phyloP scores from a whole-genome alignment of 1,140 invertebrate genomes.

The Pentalonia nigronervosa region DNA sequence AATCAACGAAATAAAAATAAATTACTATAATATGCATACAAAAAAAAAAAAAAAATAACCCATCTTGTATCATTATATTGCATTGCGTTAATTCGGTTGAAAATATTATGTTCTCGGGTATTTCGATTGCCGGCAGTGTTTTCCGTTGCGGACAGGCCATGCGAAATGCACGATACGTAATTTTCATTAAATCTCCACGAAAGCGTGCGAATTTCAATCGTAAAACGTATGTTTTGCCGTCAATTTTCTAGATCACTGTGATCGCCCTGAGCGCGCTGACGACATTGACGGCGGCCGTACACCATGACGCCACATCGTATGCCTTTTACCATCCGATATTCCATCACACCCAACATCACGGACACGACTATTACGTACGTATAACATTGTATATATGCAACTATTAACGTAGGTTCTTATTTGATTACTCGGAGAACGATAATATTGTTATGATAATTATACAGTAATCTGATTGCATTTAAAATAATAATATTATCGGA shows the following conservation, averaged over 20 bases:
- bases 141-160: neutral
- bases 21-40: no score
- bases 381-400: neutral
- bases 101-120: no score
- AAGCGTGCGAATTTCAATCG: neutral
- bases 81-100: no score
- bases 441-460: neutral
- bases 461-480: neutral
- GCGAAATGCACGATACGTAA: neutral
- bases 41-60: no score
- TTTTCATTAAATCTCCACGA: neutral
- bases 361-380: constrained; percentile 52
- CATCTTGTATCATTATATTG: no score
- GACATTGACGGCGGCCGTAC: neutral
- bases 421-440: neutral
- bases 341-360: constrained; percentile 42
- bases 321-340: constrained; percentile 48
- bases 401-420: neutral
- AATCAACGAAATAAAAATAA: no score
- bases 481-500: neutral
- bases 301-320: constrained; percentile 1
- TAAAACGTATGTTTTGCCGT: neutral
- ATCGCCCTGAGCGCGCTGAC: neutral
- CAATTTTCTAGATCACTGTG: constrained; percentile 18
- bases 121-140: no score